A percentile compares a stretch with the other conserved stretches of the same genome.
Conservation (phyloP, 2,797 vertebrate genomes). For the Sternotherus odoratus region DNA sequence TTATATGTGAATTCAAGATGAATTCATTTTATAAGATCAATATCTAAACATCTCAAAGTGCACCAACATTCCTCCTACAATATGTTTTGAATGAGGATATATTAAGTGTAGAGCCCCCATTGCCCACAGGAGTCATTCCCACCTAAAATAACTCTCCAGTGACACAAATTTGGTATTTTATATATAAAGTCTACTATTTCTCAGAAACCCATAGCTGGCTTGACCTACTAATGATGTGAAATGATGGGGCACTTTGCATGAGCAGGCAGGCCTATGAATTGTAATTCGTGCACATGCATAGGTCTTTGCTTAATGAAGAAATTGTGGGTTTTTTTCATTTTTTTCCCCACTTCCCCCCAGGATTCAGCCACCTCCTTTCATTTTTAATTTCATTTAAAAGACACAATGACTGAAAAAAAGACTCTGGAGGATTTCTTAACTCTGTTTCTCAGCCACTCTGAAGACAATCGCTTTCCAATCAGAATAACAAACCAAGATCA, state of each 20-base stretch:
- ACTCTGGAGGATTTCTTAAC: background rate
- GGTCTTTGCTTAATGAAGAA: background rate
- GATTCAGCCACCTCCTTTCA: background rate
- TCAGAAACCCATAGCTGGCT: background rate
- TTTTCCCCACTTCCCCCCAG: background rate
- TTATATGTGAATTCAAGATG: background rate
- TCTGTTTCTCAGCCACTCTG: background rate
- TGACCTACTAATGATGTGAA: background rate
- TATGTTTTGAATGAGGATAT: background rate
- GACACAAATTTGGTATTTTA: background rate
- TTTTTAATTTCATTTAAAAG: background rate
- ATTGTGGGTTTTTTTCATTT: background rate
- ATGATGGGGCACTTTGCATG: background rate
- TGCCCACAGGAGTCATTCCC: background rate
- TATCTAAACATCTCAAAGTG: background rate
- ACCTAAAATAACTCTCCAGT: background rate
- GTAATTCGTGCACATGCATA: background rate
- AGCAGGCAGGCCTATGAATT: background rate
- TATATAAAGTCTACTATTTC: background rate
- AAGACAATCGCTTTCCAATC: background rate
- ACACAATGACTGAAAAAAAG: background rate
- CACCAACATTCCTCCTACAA: background rate
- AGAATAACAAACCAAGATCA: background rate
- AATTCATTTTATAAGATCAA: background rate
- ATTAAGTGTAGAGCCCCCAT: background rate